Evolutionary conservation across 2,113 vertebrate genomes (phyloP).

Genomic region (Phodopus roborovskii): DNA sequence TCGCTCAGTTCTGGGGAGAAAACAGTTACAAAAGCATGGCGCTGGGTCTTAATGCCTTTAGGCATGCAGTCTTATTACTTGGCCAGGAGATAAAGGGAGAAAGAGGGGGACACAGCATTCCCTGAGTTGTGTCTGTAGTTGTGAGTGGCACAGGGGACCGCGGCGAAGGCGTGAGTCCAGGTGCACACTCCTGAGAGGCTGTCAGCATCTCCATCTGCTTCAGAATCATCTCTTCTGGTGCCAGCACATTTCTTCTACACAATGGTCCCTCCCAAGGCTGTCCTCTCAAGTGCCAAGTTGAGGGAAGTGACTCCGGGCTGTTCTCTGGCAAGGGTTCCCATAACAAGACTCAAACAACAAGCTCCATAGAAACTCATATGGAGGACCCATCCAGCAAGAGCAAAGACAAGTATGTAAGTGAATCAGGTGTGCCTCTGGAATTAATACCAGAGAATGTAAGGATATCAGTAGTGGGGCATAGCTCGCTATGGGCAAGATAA

Average conservation of each 20-base stretch:
- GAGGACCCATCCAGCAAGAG: neutral
- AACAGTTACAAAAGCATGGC: neutral
- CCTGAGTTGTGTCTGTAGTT: neutral
- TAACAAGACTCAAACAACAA: neutral
- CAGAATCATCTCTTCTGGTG: neutral
- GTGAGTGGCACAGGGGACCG: neutral
- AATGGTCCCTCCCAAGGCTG: neutral
- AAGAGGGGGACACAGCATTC: neutral
- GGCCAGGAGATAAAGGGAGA: neutral
- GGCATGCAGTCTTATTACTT: neutral
- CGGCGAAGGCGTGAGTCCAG: neutral
- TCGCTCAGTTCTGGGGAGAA: neutral
- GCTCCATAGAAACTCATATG: neutral
- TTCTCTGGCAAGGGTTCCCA: neutral
- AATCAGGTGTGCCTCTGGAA: neutral
- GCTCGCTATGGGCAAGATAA: neutral
- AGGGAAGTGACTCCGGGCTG: neutral
- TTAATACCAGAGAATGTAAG: neutral
- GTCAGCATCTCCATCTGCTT: neutral
- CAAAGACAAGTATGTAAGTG: neutral
- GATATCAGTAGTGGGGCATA: neutral
- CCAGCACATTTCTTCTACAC: neutral
- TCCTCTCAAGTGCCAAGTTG: neutral
- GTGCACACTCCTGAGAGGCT: neutral
- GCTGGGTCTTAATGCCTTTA: neutral